Percentiles rank a stretch among this genome's conserved stretches.
Evolutionary conservation across 1,140 invertebrate species (phyloP).

Genomic region (Helicoverpa zea): DNA sequence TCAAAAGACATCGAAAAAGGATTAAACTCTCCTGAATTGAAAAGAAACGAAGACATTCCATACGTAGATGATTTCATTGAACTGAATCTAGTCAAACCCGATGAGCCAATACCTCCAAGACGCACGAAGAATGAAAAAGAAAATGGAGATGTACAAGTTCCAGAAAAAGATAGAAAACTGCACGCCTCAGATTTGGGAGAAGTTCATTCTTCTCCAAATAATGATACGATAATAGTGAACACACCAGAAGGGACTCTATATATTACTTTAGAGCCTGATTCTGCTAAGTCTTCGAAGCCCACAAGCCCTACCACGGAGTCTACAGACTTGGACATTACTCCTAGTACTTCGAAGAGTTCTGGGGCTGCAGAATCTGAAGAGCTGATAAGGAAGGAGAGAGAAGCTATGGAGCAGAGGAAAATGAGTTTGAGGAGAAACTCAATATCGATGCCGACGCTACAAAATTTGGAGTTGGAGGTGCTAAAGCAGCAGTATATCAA

Average conservation of each 20-base stretch:
- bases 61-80: constrained; percentile 74
- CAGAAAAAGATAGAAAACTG: constrained; percentile 61
- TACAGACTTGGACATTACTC: constrained; percentile 67
- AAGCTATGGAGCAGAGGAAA: constrained; percentile 63
- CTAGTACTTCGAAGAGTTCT: constrained; percentile 69
- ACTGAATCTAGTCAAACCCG: constrained; percentile 63
- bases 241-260: constrained; percentile 82
- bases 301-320: constrained; percentile 74
- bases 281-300: constrained; percentile 65
- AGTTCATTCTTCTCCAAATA: constrained; percentile 72
- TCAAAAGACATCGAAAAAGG: constrained; percentile 69
- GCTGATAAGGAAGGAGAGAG: constrained; percentile 70
- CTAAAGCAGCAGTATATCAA: constrained; percentile 75
- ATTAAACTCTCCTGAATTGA: constrained; percentile 77
- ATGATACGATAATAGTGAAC: constrained; percentile 81
- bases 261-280: constrained; percentile 79
- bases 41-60: constrained; percentile 65
- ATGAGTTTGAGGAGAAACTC: constrained; percentile 79
- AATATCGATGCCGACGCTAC: constrained; percentile 83
- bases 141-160: constrained; percentile 38
- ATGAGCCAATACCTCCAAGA: constrained; percentile 67
- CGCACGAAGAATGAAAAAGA: constrained; percentile 60
- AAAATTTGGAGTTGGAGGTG: constrained; percentile 77
- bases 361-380: constrained; percentile 71
- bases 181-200: constrained; percentile 73